Conservation (phyloP, 1,140 invertebrate genomes). For the Aphaenogaster floridana region DNA sequence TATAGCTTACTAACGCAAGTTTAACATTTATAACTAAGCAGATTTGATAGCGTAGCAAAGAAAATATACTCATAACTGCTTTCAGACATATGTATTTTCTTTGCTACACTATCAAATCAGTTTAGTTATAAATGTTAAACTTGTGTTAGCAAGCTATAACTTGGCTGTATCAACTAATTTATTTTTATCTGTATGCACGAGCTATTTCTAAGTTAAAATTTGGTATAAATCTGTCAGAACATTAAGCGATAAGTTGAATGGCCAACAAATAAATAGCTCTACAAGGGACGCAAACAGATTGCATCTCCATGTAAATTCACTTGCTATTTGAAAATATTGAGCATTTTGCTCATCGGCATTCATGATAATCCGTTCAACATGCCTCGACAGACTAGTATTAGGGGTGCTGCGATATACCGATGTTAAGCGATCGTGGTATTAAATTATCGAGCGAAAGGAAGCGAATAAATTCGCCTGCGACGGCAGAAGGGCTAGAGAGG, state of each 20-base stretch:
- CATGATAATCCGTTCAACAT: constrained; percentile 46
- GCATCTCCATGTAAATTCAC: constrained; percentile 6
- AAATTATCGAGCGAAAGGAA: constrained; percentile 63
- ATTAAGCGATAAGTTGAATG: constrained; percentile 13
- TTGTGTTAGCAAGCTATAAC: too few species aligned
- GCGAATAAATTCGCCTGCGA: constrained; percentile 1
- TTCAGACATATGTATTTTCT: too few species aligned
- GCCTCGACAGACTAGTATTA: constrained; percentile 44
- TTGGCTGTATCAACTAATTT: too few species aligned
- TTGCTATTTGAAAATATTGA: constrained; percentile 58
- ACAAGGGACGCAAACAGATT: constrained; percentile 16
- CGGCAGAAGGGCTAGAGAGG: constrained; percentile 12
- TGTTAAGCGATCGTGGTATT: constrained; percentile 63
- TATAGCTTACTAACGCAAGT: too few species aligned
- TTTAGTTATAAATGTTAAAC: too few species aligned
- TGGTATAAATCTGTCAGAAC: not conserved
- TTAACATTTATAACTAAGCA: too few species aligned
- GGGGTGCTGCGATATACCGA: constrained; percentile 15
- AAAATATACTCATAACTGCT: too few species aligned
- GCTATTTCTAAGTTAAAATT: not conserved
- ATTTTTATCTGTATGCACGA: too few species aligned
- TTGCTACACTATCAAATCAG: too few species aligned
- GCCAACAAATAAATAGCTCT: not conserved
- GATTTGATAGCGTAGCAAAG: too few species aligned
- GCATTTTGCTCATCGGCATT: constrained; percentile 28